Evolutionary conservation across 2,797 vertebrate genomes (phyloP).

Genomic region (Mallotus villosus): DNA sequence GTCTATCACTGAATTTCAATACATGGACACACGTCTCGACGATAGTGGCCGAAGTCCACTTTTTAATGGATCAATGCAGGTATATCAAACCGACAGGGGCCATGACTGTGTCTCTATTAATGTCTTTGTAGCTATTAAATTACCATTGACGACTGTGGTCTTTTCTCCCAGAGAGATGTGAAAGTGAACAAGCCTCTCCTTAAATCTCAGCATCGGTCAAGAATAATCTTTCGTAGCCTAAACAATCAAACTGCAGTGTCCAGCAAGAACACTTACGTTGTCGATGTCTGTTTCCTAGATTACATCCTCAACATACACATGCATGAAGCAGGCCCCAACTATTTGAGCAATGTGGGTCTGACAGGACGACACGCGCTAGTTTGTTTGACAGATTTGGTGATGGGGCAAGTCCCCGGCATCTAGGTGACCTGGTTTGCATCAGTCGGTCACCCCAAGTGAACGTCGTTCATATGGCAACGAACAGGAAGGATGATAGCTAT

Average conservation of each 20-base stretch:
- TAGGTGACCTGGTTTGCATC: constrained; percentile 45
- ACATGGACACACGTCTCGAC: background rate
- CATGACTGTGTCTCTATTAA: background rate
- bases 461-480: constrained; percentile 17
- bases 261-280: background rate
- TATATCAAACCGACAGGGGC: background rate
- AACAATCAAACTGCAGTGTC: background rate
- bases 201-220: background rate
- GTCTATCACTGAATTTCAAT: background rate
- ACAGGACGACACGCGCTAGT: constrained; percentile 15
- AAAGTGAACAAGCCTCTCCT: background rate
- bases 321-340: background rate
- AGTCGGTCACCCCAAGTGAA: constrained; percentile 22
- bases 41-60: background rate
- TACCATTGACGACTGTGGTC: background rate
- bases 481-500: constrained; percentile 1
- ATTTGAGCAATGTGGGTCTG: constrained; percentile 19
- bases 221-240: no score
- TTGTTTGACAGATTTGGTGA: constrained; percentile 37
- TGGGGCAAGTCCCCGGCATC: constrained; percentile 43
- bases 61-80: constrained; percentile 17
- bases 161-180: background rate
- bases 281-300: no score
- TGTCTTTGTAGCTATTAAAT: background rate
- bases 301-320: background rate